Conservation (phyloP, 2,113 vertebrate genomes). For the Scolopax mira region DNA sequence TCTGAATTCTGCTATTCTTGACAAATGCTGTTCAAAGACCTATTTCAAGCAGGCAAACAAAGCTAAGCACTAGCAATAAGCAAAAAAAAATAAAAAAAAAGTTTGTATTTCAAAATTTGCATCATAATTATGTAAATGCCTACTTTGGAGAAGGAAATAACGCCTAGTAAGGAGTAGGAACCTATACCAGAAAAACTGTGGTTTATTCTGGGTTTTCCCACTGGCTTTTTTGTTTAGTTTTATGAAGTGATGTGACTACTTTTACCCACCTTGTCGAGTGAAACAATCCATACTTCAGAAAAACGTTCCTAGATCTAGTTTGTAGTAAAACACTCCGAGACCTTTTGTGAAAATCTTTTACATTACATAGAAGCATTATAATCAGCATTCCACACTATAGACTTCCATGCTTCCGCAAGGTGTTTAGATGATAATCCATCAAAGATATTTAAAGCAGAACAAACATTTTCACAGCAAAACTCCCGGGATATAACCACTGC, state of each 20-base stretch:
- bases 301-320: not conserved
- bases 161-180: not conserved
- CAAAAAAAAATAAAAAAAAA: not conserved
- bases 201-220: not conserved
- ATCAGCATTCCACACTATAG: accelerated
- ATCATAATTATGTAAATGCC: accelerated
- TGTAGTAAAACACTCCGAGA: not conserved
- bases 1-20: not conserved
- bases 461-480: not conserved
- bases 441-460: not conserved
- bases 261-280: not conserved
- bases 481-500: not conserved
- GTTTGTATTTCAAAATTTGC: not conserved
- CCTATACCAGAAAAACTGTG: not conserved
- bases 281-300: not conserved
- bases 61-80: not conserved
- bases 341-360: not conserved
- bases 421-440: not conserved
- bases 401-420: not conserved
- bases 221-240: not conserved
- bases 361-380: not conserved
- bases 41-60: not conserved
- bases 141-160: not conserved
- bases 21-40: not conserved
- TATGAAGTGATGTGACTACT: not conserved